These are phyloP conservation scores for Helobdella robusta DNA, from an alignment of 2,888 invertebrate genomes.

Conservation along the genomic window DNA sequence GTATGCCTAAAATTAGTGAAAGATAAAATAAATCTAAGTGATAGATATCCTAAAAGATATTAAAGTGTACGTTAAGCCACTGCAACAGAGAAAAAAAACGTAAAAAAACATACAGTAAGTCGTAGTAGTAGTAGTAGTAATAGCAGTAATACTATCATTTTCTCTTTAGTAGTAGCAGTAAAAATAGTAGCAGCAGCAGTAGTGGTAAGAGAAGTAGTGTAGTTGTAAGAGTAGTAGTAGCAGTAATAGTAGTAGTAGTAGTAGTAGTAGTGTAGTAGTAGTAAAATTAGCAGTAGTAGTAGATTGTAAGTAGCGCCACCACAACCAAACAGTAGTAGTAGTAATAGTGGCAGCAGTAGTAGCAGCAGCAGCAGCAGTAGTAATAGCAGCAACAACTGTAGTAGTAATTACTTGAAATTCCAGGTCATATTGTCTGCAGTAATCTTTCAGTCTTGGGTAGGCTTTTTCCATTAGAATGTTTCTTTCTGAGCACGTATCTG, in stretches of 20 bases:
- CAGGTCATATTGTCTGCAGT: constrained; percentile 36
- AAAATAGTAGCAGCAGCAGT: no score
- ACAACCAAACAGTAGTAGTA: background rate
- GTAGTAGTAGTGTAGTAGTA: background rate
- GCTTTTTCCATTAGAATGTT: constrained; percentile 35
- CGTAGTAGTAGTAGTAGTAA: no score
- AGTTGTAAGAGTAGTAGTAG: no score
- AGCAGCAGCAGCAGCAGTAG: background rate
- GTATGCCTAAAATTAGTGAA: constrained; percentile 31
- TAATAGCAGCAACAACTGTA: background rate
- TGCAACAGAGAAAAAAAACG: no score
- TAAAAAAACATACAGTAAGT: no score
- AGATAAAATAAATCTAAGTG: background rate
- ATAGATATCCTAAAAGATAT: no score
- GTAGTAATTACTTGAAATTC: constrained; percentile 37
- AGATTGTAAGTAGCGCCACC: background rate
- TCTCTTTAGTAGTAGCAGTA: no score
- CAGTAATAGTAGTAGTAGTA: background rate
- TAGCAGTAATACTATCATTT: no score
- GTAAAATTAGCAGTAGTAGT: background rate
- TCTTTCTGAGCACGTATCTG: constrained; percentile 36
- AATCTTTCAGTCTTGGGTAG: constrained; percentile 37
- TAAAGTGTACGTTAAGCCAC: no score
- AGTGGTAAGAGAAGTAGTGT: no score
- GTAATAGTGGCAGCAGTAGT: background rate